Percentiles rank a stretch among this genome's conserved stretches.
Conservation (phyloP, 2,797 vertebrate genomes). For the Leuciscus waleckii region DNA sequence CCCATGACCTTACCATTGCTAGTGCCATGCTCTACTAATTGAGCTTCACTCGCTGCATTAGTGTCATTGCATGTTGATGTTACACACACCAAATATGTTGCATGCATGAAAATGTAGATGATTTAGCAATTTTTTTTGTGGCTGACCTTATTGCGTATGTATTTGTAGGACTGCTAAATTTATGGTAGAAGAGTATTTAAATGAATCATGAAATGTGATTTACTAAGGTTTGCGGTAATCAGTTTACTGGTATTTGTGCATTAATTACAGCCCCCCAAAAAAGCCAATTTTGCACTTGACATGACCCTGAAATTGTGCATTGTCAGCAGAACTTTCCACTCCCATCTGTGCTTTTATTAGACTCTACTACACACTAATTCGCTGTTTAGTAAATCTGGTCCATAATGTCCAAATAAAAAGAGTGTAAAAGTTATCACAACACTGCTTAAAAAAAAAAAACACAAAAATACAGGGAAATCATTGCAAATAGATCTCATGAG, state of each 20-base stretch:
- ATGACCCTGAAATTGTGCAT: no score
- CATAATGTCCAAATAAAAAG: background rate
- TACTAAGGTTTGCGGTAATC: background rate
- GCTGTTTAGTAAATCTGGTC: background rate
- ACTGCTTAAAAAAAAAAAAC: background rate
- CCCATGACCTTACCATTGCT: background rate
- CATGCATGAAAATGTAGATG: no score
- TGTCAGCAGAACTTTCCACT: no score
- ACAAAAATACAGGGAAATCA: background rate
- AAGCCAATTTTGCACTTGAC: no score
- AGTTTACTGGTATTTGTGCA: background rate
- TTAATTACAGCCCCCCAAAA: background rate
- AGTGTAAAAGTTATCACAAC: background rate
- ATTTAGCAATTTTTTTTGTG: no score
- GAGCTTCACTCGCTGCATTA: no score
- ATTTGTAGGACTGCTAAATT: no score
- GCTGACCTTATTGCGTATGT: no score
- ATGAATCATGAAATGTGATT: background rate
- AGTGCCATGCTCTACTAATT: background rate
- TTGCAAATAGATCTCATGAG: background rate
- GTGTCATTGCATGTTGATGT: background rate
- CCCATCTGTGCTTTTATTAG: no score
- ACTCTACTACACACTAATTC: background rate
- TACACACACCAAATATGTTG: background rate
- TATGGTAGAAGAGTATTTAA: background rate